Conservation (phyloP, 2,888 invertebrate genomes). For the Stegana nigrithorax region DNA sequence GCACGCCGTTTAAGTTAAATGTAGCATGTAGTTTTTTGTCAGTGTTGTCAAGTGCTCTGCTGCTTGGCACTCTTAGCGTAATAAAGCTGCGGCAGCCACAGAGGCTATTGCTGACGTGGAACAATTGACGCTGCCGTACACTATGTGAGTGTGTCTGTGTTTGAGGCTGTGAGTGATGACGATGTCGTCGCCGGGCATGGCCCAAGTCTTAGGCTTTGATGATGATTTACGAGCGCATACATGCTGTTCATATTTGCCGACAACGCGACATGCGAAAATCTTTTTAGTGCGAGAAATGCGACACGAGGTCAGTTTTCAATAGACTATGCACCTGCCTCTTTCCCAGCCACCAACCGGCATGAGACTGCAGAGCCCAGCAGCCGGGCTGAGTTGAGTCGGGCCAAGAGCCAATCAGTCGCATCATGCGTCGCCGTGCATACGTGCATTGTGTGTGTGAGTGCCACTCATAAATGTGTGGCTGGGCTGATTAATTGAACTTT, state of each 20-base stretch:
- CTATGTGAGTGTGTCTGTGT: background rate
- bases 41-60: too few species aligned
- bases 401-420: too few species aligned
- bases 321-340: background rate
- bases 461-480: too few species aligned
- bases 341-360: background rate
- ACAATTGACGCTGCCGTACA: too few species aligned
- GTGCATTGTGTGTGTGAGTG: background rate
- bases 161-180: background rate
- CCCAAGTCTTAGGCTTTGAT: background rate
- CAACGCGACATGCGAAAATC: constrained; percentile 4
- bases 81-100: too few species aligned
- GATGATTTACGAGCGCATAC: constrained; percentile 2
- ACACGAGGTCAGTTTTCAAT: constrained; percentile 2
- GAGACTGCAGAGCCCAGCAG: too few species aligned
- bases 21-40: too few species aligned
- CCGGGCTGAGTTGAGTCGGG: too few species aligned
- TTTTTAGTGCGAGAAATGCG: constrained; percentile 4
- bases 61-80: too few species aligned
- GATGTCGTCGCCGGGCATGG: background rate
- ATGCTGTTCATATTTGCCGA: background rate
- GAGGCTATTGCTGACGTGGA: too few species aligned
- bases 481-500: constrained; percentile 4
- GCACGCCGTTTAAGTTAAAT: too few species aligned
- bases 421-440: background rate